Percentiles rank a stretch among this genome's conserved stretches.
Conservation (phyloP, 2,797 vertebrate genomes). For the Amblyraja radiata region DNA sequence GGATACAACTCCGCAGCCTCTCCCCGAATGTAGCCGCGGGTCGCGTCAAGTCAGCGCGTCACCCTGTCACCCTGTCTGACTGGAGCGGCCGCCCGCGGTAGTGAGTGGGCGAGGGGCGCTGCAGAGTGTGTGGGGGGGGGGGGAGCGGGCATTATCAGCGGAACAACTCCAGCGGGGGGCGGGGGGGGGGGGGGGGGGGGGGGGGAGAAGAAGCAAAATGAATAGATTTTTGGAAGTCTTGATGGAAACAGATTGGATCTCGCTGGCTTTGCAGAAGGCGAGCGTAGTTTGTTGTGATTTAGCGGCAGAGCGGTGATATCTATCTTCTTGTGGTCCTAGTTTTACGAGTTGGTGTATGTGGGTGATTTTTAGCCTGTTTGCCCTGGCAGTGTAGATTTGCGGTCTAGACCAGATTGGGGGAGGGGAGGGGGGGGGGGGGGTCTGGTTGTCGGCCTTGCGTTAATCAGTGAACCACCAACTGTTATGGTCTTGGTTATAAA, state of each 20-base stretch:
- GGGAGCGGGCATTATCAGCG: too few species aligned
- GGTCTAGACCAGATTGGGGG: background rate
- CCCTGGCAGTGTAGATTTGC: background rate
- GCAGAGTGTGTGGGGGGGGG: background rate
- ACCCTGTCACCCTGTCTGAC: too few species aligned
- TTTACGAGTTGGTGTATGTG: conserved; percentile 32
- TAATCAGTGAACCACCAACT: background rate
- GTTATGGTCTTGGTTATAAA: background rate
- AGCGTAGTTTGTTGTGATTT: conserved; percentile 23
- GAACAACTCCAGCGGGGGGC: too few species aligned
- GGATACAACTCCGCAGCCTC: background rate
- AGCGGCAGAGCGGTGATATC: background rate
- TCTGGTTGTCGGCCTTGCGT: conserved; percentile 21
- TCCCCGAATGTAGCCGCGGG: too few species aligned
- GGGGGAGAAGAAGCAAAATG: background rate
- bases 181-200: background rate
- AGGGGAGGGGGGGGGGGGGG: background rate
- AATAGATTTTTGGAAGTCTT: too few species aligned
- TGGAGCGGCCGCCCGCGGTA: too few species aligned
- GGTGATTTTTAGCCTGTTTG: conserved; percentile 6
- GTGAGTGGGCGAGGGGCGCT: background rate
- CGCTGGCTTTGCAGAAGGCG: background rate
- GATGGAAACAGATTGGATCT: too few species aligned
- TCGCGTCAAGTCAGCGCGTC: too few species aligned
- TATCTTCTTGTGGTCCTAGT: conserved; percentile 21